phyloP scores from a whole-genome alignment of 1,140 invertebrate genomes.

The Hesperophylax magnus region DNA sequence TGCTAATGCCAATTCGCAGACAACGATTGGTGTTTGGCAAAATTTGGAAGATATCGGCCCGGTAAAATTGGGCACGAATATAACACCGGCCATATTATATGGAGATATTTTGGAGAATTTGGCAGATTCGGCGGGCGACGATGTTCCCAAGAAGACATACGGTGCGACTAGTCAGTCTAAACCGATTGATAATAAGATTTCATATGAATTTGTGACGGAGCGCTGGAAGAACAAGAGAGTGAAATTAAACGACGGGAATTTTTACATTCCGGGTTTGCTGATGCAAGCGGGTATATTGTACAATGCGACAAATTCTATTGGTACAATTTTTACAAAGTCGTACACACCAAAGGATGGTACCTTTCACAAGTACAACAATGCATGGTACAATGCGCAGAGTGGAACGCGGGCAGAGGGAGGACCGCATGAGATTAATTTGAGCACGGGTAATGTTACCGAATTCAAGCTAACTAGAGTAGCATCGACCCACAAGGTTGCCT shows the following conservation, averaged over 20 bases:
- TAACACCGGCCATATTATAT: background rate
- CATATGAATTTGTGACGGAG: background rate
- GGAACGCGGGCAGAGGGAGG: background rate
- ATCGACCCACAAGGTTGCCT: too few species aligned
- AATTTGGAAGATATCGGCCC: background rate
- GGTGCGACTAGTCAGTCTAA: background rate
- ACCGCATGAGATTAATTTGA: background rate
- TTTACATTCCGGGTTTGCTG: background rate
- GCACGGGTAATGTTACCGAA: constrained; percentile 13
- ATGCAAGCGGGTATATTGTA: background rate
- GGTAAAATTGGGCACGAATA: background rate
- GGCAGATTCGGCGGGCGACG: background rate
- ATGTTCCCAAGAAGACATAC: background rate
- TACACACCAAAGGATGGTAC: background rate
- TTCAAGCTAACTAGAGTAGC: too few species aligned
- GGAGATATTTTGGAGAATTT: background rate
- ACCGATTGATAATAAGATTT: background rate
- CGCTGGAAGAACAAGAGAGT: background rate
- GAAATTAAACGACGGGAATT: background rate
- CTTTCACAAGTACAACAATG: background rate
- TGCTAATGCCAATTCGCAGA: background rate
- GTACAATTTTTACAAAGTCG: background rate
- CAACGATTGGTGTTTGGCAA: background rate
- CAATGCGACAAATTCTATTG: constrained; percentile 2
- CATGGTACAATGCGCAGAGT: background rate